Evolutionary conservation across 35 echinoderm and acorn worm species (phyloP).

Genomic region (Anneissia japonica): DNA sequence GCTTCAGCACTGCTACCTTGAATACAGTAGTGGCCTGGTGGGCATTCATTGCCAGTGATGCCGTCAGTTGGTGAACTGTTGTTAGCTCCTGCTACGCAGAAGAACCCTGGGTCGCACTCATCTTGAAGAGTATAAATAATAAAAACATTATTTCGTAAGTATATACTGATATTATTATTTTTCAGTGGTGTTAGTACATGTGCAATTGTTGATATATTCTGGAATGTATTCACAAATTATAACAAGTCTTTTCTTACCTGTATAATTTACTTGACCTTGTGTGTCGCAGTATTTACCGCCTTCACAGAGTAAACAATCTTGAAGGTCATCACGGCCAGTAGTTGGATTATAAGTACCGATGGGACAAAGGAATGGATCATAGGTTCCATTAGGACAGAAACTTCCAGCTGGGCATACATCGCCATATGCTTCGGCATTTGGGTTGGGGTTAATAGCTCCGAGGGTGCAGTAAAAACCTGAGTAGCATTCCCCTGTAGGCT

Average conservation of each 20-base stretch:
- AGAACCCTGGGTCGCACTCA: constrained; percentile 78
- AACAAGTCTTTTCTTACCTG: constrained; percentile 29
- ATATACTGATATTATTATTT: neutral
- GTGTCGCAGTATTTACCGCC: constrained; percentile 77
- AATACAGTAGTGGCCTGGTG: constrained; percentile 69
- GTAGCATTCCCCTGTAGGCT: constrained; percentile 59
- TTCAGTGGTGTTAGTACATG: neutral
- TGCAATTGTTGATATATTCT: neutral
- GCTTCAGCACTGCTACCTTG: constrained; percentile 44
- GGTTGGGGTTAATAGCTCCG: constrained; percentile 79
- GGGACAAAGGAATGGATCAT: constrained; percentile 59
- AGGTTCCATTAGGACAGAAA: constrained; percentile 74
- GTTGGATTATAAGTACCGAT: constrained; percentile 66
- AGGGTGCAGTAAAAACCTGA: constrained; percentile 81
- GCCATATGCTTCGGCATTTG: constrained; percentile 68
- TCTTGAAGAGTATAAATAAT: constrained; percentile 1
- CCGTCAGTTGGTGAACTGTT: constrained; percentile 67
- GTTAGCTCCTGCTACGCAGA: constrained; percentile 61
- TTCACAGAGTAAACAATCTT: constrained; percentile 65
- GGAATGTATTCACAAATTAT: neutral
- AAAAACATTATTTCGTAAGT: neutral
- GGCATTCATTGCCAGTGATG: constrained; percentile 73
- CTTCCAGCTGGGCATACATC: constrained; percentile 81
- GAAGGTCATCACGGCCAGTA: constrained; percentile 39
- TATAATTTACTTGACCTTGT: constrained; percentile 79